phyloP scores from a whole-genome alignment of 1,140 invertebrate species.

The Eriosoma lanigerum region DNA sequence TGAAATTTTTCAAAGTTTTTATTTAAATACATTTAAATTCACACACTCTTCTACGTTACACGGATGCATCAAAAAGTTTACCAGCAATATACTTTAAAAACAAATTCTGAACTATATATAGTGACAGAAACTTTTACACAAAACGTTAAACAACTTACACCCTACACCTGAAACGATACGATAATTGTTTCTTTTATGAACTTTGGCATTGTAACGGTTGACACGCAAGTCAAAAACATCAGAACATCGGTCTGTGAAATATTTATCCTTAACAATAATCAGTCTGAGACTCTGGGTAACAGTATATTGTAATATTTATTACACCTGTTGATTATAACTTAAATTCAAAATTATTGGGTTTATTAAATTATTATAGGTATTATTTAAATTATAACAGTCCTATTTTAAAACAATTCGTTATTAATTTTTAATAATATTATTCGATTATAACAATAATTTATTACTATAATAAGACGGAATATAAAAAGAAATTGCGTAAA shows the following conservation, averaged over 20 bases:
- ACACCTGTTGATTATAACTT: no score
- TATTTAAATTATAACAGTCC: no score
- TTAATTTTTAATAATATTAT: no score
- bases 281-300: no score
- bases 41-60: neutral
- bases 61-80: conserved; percentile 4
- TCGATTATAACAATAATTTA: no score
- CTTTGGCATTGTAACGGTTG: neutral
- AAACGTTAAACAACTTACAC: neutral
- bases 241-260: neutral
- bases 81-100: neutral
- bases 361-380: no score
- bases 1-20: neutral
- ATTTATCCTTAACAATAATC: no score
- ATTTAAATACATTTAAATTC: neutral
- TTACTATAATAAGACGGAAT: no score
- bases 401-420: no score
- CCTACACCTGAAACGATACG: no score
- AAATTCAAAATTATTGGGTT: no score
- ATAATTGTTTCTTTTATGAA: conserved; percentile 22
- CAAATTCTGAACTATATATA: conserved; percentile 1
- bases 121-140: conserved; percentile 12
- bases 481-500: neutral
- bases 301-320: no score
- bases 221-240: neutral